phyloP scores from a whole-genome alignment of 2,113 vertebrate genomes.

The Callopanchax toddi region DNA sequence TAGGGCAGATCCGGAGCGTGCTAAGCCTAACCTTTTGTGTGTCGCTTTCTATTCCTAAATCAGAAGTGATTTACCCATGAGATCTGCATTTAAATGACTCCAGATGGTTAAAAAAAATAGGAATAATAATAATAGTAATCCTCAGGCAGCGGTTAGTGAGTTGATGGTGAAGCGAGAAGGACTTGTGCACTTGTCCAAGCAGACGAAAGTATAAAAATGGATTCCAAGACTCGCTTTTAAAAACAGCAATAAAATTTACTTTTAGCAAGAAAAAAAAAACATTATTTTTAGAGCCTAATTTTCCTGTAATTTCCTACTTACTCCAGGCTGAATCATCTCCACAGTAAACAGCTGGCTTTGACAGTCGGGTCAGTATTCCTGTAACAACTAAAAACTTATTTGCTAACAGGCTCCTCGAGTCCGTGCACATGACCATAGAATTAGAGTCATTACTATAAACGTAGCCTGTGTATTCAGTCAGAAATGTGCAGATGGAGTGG shows the following conservation, averaged over 20 bases:
- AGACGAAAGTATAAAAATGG: conserved; percentile 60
- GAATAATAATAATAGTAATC: conserved; percentile 53
- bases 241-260: conserved; percentile 69
- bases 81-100: conserved; percentile 71
- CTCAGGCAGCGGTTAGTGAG: conserved; percentile 66
- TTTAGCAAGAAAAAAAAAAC: conserved; percentile 51
- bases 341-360: conserved; percentile 61
- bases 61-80: conserved; percentile 72
- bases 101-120: conserved; percentile 51
- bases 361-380: conserved; percentile 72
- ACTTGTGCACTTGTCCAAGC: conserved; percentile 69
- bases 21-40: conserved; percentile 77
- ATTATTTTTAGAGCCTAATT: conserved; percentile 42
- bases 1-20: conserved; percentile 73
- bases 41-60: conserved; percentile 65
- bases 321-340: conserved; percentile 46
- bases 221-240: conserved; percentile 57
- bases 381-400: conserved; percentile 71
- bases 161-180: conserved; percentile 65
- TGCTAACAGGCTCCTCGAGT: conserved; percentile 62
- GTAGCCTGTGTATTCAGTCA: conserved; percentile 49
- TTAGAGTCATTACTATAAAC: conserved; percentile 68
- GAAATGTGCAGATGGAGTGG: conserved; percentile 54
- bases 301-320: conserved; percentile 34
- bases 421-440: conserved; percentile 57